Base-by-base conservation (phyloP, 1,140 invertebrate species). In the Lordiphosa stackelbergi region DNA sequence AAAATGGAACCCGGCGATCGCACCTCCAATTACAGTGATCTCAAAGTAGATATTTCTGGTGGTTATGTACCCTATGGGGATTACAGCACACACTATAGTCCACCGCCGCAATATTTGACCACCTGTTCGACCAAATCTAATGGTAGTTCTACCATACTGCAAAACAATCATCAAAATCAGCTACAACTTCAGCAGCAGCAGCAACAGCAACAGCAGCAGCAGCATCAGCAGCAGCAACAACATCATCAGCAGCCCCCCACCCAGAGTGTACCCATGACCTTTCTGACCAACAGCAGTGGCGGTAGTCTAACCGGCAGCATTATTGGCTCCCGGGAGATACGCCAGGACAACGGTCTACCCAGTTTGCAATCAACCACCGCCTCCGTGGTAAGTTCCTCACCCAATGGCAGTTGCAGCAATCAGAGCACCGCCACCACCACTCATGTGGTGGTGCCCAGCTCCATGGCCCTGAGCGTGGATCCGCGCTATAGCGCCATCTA, bases 11-110 rank as follows among this genome's bases (percentile, higher is more conserved):
- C 96, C 69, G 95, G 94, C 52, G 95, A 97, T 87, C 91, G 94
- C 57, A 96, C 95, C 83, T 97, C 96, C 52, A 96, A 96, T 85
- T 95, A 97, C 85, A 97, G 95, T 60, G 95, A 97, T 88, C 89
- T 97, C 79, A 97, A 97, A 89, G 90, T 96, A 53, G 95, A 97
- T 89, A 91, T 97, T 47, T 90, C 95, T 60, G 95, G 96, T 16
- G 94, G 95, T 13, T 96, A 96, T 88, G 94, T 96, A 43, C 94
- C 95, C 6, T 96, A 96, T 88, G 94, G 94, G 22, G 95, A 96
- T 85, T 96, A 96, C 86, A 90, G 91, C 37, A 87, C 85, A 7
- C 89, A 93, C 57, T 96, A 96, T 89, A 95, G 93, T 73, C 95
- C 94, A 4, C 94, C 94, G 13, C 90, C 91, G 0, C 85, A 87